Base-by-base conservation (phyloP, 1,140 invertebrate genomes). In the Zeugodacus cucurbitae region DNA sequence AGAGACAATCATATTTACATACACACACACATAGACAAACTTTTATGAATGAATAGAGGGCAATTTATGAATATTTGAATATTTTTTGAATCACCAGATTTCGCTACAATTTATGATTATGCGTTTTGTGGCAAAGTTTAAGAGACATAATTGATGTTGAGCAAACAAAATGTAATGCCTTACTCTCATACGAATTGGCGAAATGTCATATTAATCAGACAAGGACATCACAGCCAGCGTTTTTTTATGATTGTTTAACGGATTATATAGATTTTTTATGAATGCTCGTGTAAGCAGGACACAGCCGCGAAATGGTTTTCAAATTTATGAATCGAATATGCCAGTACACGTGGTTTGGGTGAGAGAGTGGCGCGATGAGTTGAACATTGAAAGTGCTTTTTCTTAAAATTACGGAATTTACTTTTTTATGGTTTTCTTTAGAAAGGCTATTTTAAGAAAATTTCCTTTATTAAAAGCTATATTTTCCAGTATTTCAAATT, bases 71-170 rank as follows among this genome's bases (percentile, higher is more conserved):
- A 59, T 26, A 62, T 62, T n/a, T 62, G 22, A 22, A 62, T 62
- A 62, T 67, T 67, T 67, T 67, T 20, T 34, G 64, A 67, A 67
- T 67, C 29, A 67, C 64, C 64, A 67, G 64, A 67, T 67, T 67
- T 67, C 17, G 11, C 64, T 29, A 32, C 64, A 67, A 67, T 67
- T 67, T 67, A 32, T 67, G 64, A 67, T 67, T 67, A 67, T 67
- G 64, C 64, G 26, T 67, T 29, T 67, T 26, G 29, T 67, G 29
- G 64, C 32, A 67, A 67, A 32, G 64, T 67, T 67, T 32, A 67
- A 67, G 29, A 67, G 64, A 67, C 26, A 32, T 29, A 67, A 67
- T 67, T 67, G 64, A 32, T 67, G 64, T 67, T 67, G 64, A 67
- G 70, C 70, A 41, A 41, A 74, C 6, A 41, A 74, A 41, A 22